A percentile compares a stretch with the other conserved stretches of the same genome.
Conservation (phyloP, 2,113 vertebrate species). For the Pseudopipra pipra region DNA sequence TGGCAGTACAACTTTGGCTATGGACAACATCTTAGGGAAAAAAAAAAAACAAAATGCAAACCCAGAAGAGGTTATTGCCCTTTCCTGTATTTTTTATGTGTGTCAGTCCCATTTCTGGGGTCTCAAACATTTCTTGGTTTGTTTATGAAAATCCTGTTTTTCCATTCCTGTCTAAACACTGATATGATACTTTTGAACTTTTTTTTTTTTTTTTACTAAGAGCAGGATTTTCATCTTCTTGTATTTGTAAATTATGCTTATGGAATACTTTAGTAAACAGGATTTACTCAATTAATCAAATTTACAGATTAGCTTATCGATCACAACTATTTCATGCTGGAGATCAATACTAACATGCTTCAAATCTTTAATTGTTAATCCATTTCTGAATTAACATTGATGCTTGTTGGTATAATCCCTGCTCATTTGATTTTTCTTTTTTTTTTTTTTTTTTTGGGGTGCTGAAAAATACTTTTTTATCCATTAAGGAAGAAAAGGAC, state of each 20-base stretch:
- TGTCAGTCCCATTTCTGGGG: not conserved
- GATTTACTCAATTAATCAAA: constrained; percentile 89
- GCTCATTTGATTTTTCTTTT: constrained; percentile 50
- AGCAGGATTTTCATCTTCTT: not conserved
- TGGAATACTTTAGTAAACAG: constrained; percentile 79
- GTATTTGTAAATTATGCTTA: constrained; percentile 79
- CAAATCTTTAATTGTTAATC: constrained; percentile 80
- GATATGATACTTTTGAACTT: not conserved
- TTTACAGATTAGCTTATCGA: constrained; percentile 93
- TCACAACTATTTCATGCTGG: constrained; percentile 70
- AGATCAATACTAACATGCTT: constrained; percentile 92
- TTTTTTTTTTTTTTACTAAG: not conserved
- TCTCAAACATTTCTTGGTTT: not conserved
- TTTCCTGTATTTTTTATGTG: not conserved
- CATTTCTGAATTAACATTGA: constrained; percentile 83
- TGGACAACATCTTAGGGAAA: not conserved
- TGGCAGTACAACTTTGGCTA: not conserved
- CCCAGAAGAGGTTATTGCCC: not conserved
- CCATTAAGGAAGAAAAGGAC: constrained; percentile 23
- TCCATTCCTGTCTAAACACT: not conserved
- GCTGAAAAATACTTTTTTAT: constrained; percentile 25
- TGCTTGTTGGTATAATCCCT: constrained; percentile 65
- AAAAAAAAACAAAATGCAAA: not conserved
- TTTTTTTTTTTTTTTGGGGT: not conserved
- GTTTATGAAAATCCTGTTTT: not conserved